Evolutionary conservation across 2,113 vertebrate genomes (phyloP).

Genomic region (Prunella himalayana): DNA sequence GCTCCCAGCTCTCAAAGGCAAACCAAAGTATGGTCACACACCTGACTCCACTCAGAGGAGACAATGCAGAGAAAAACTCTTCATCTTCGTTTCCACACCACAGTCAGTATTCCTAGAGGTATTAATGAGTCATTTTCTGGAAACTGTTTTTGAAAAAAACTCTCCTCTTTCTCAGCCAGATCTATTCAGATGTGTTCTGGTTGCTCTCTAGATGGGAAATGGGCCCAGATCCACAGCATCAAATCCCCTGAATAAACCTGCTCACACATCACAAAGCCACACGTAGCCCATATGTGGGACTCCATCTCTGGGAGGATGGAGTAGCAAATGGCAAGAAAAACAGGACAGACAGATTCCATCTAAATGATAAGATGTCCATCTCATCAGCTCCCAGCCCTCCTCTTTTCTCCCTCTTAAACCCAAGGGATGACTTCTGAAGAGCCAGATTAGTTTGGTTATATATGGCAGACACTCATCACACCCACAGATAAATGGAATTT

Average conservation of each 20-base stretch:
- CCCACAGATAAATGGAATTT: not conserved
- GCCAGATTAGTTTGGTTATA: not conserved
- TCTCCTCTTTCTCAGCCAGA: not conserved
- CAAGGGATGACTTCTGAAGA: not conserved
- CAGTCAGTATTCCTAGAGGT: not conserved
- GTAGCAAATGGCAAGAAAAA: not conserved
- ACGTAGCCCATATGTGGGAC: not conserved
- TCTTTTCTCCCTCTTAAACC: not conserved
- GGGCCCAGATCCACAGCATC: not conserved
- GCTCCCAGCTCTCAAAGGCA: not conserved
- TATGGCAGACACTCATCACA: not conserved
- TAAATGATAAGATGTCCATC: not conserved
- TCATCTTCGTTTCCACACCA: not conserved
- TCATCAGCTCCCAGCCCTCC: not conserved
- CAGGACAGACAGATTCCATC: not conserved
- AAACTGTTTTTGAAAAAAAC: not conserved
- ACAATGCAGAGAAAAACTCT: not conserved
- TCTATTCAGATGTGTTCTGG: not conserved
- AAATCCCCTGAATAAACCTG: not conserved
- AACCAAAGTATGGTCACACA: not conserved
- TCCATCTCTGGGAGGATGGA: not conserved
- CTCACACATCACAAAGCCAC: accelerated
- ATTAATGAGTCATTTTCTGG: not conserved
- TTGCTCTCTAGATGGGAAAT: not conserved
- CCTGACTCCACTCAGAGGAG: not conserved